Percentiles rank a stretch among this genome's conserved stretches.
These are phyloP conservation scores for Dinoponera quadriceps DNA, from an alignment of 1,140 invertebrate genomes.

Conservation along the genomic window DNA sequence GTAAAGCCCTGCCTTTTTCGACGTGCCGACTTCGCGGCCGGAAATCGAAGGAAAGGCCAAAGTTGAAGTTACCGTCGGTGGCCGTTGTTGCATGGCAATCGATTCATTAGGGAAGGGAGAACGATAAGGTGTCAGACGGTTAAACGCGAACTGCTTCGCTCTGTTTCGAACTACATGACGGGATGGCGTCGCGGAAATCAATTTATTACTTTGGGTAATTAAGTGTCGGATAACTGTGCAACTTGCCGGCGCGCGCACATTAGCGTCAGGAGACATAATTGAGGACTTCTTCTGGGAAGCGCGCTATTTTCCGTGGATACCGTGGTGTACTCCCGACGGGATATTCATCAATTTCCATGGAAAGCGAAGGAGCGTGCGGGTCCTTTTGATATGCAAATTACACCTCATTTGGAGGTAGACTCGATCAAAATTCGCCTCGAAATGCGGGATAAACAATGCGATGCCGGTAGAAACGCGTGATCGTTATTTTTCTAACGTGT, in stretches of 20 bases:
- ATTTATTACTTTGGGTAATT: constrained; percentile 58
- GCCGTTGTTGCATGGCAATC: constrained; percentile 4
- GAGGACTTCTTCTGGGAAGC: constrained; percentile 37
- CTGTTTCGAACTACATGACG: constrained; percentile 4
- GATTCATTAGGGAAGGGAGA: constrained; percentile 1
- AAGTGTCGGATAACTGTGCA: constrained; percentile 44
- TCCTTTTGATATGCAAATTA: constrained; percentile 9
- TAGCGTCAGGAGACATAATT: constrained; percentile 41
- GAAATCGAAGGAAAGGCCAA: not conserved
- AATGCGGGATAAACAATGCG: not conserved
- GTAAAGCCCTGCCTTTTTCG: not conserved
- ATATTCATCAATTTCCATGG: constrained; percentile 37
- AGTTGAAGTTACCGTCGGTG: not conserved
- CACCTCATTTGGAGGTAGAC: not conserved
- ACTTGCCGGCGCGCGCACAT: constrained; percentile 19
- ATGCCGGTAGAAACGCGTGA: not conserved
- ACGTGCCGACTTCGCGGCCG: not conserved
- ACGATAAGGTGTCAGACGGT: constrained; percentile 14
- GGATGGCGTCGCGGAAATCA: constrained; percentile 23
- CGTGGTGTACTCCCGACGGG: not conserved
- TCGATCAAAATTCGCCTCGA: not conserved
- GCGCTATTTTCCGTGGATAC: constrained; percentile 37
- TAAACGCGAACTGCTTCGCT: constrained; percentile 19
- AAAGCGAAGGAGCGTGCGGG: not conserved
- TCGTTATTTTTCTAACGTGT: not conserved